Conservation (phyloP, 64 coral and sea anemone genomes). For the Pocillopora verrucosa region DNA sequence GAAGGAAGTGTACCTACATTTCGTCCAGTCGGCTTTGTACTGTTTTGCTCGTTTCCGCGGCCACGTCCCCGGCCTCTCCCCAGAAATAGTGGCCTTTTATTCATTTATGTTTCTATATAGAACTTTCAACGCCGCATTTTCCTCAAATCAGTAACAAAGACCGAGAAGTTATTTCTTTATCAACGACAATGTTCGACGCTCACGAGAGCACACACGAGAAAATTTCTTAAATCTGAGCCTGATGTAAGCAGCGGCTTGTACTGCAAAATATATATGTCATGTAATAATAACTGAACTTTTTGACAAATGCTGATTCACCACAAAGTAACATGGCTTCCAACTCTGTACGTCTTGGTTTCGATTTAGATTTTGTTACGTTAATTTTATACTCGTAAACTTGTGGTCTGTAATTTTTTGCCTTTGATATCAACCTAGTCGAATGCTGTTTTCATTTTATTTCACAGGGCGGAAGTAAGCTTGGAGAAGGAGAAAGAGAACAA, state of each 20-base stretch:
- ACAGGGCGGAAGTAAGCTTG: constrained; percentile 58
- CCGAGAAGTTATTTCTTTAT: background rate
- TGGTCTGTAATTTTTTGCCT: background rate
- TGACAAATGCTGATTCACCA: background rate
- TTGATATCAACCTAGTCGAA: background rate
- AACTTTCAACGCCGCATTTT: background rate
- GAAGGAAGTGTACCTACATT: background rate
- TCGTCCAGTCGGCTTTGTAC: background rate
- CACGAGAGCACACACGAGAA: background rate
- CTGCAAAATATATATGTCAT: background rate
- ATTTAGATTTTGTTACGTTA: background rate
- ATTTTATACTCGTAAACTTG: background rate
- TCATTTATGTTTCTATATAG: background rate
- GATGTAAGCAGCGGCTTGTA: constrained; percentile 19
- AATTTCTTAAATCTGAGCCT: background rate
- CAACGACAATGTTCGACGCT: background rate
- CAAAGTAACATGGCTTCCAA: constrained; percentile 54
- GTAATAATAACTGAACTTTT: background rate
- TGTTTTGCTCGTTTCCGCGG: constrained; percentile 34
- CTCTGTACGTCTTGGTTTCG: constrained; percentile 38
- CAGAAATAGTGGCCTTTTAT: constrained; percentile 70
- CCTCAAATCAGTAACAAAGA: background rate
- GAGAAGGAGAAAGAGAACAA: constrained; percentile 68
- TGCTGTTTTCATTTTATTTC: background rate
- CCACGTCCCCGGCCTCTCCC: constrained; percentile 80